Conservation (phyloP, 2,797 vertebrate species). For the Sparidentex hasta region DNA sequence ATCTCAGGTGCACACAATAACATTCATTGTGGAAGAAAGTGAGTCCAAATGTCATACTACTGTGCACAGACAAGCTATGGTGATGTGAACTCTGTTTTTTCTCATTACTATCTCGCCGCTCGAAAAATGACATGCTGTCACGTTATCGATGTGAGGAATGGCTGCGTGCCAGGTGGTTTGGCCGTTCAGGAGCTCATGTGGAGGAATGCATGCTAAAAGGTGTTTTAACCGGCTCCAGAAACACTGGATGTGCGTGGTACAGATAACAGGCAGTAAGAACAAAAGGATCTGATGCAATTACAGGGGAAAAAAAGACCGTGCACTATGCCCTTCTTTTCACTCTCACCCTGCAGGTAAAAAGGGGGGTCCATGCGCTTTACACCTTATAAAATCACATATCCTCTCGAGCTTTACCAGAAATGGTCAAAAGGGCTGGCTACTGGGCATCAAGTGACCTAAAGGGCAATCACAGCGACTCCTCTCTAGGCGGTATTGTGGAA, state of each 20-base stretch:
- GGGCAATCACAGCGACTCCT: background rate
- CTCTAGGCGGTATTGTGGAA: constrained; percentile 86
- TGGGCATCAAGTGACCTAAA: constrained; percentile 11
- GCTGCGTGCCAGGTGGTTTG: constrained; percentile 30
- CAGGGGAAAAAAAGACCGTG: constrained; percentile 60
- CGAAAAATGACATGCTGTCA: constrained; percentile 21
- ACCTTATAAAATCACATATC: constrained; percentile 24
- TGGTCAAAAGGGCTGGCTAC: background rate
- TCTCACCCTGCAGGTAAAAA: constrained; percentile 28
- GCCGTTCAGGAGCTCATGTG: constrained; percentile 25
- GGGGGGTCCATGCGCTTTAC: constrained; percentile 17
- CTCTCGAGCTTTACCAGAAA: constrained; percentile 26
- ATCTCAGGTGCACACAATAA: constrained; percentile 63
- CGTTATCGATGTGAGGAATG: constrained; percentile 22
- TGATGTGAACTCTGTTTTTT: constrained; percentile 43
- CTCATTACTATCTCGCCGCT: constrained; percentile 1
- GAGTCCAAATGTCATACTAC: constrained; percentile 56
- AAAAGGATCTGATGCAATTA: constrained; percentile 52
- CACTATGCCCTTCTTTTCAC: constrained; percentile 32
- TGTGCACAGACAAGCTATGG: constrained; percentile 55
- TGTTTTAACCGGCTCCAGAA: constrained; percentile 51
- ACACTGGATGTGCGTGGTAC: constrained; percentile 45
- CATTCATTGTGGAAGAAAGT: constrained; percentile 57
- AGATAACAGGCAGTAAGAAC: constrained; percentile 55
- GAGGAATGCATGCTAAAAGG: constrained; percentile 67